phyloP scores from a whole-genome alignment of 2,888 invertebrate species.

The Acrobasis suavella region DNA sequence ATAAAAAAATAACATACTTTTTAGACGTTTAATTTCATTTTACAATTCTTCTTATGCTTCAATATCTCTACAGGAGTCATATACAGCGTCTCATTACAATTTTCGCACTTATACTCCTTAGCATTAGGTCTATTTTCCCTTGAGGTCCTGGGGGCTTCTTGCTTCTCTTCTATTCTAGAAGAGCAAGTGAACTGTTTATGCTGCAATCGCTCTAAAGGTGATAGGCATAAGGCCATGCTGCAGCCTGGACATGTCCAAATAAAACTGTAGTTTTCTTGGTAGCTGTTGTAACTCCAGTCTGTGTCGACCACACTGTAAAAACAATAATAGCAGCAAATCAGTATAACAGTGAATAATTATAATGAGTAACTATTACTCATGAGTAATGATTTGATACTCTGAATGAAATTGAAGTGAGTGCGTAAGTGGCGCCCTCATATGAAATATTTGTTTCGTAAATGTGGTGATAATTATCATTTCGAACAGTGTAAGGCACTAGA shows the following conservation, averaged over 20 bases:
- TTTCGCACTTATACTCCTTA: conserved; percentile 86
- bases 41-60: conserved; percentile 89
- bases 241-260: conserved; percentile 90
- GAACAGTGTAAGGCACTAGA: too few relatives aligned
- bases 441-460: too few relatives aligned
- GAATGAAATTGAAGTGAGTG: too few relatives aligned
- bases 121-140: conserved; percentile 79
- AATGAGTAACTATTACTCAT: neutral
- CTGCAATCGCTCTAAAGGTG: conserved; percentile 87
- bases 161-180: conserved; percentile 51
- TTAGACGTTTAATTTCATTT: conserved; percentile 51
- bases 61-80: conserved; percentile 92
- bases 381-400: too few relatives aligned
- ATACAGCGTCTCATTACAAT: conserved; percentile 86
- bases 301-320: conserved; percentile 84
- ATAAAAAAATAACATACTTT: too few relatives aligned
- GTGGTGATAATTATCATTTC: too few relatives aligned
- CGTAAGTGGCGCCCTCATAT: too few relatives aligned
- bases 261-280: conserved; percentile 82
- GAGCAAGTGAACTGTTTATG: conserved; percentile 84
- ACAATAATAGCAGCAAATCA: conserved; percentile 17
- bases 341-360: neutral
- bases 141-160: conserved; percentile 46
- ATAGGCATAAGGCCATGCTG: conserved; percentile 81
- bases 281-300: conserved; percentile 85